Evolutionary conservation across 2,113 vertebrate genomes (phyloP), one percentile per base, ranked within the genome.

Genomic region (Oncorhynchus nerka): DNA sequence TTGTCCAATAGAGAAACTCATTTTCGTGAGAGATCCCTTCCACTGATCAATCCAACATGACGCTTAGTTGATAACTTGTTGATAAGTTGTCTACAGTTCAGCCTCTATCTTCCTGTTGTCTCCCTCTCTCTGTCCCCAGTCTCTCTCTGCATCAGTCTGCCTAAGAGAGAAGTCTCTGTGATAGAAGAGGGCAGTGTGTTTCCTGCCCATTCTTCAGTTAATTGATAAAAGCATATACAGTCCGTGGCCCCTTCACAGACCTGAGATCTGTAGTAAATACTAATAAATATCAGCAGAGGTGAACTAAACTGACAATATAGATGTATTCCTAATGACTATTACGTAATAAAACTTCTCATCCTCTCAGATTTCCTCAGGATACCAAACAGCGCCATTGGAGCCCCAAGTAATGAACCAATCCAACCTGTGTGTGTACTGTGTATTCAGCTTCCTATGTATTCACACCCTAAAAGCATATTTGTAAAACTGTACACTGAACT

Each of bases 1-100:
- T 45, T 45, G 9, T 45, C 39, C 39, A 45, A 45, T 45, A 45
- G 39, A 45, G 11, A 45, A 2, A 12, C 39, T 2, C 1, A 39
- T 39, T 39, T 39, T 39, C 1, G 0, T 39, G 83, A 94, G 79
- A 76, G 70, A 16, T 55, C 16, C 16, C 12, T 55, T 19, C 51
- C 51, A 55, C 16, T 19, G 15, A 55, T 19, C 16, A 55, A 19
- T 19, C 4, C 12, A 55, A 55, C 51, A 19, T 55, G 51, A 5
- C 16, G 16, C 5, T 55, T 55, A 55, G 39, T 45, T 9, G 51
- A 55, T 55, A 19, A 5, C 15, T 11, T 45, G 39, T 45, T 45
- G 39, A 55, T 55, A 19, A 19, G 15, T 55, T 55, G 51, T 55
- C 86, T 12, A 45, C 9, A 11, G 39, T 45, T 9, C 39, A 45